Evolutionary conservation across 2,888 invertebrate species (phyloP).

Genomic region (Odontothrips loti): DNA sequence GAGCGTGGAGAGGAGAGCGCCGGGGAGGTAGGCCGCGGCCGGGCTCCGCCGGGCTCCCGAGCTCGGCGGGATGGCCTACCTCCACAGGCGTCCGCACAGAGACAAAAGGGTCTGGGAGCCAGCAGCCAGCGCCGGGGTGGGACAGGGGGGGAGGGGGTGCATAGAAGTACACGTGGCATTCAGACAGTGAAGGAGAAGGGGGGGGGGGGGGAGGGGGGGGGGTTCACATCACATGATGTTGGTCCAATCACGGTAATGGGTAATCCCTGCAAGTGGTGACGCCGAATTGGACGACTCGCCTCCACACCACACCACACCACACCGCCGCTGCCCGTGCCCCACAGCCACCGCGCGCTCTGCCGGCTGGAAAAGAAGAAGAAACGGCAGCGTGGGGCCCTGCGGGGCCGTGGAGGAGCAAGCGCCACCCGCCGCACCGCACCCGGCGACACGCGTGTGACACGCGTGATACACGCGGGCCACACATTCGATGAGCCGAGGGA

Average conservation of each 20-base stretch:
- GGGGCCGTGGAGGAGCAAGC: neutral
- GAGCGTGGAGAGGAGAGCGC: neutral
- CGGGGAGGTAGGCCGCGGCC: too few relatives aligned
- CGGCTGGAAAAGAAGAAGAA: neutral
- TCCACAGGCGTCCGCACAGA: too few relatives aligned
- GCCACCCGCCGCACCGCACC: too few relatives aligned
- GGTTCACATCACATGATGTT: slow-evolving; percentile 18
- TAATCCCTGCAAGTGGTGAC: slow-evolving; percentile 23
- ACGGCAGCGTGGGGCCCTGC: neutral
- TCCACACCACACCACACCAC: neutral
- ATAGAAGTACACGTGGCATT: too few relatives aligned
- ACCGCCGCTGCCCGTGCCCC: neutral
- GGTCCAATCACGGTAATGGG: slow-evolving; percentile 16
- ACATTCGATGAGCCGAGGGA: neutral
- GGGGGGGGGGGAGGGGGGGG: neutral
- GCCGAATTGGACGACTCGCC: neutral
- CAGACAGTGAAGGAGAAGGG: neutral
- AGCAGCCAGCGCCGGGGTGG: neutral
- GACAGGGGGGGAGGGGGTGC: neutral
- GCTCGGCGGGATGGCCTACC: too few relatives aligned
- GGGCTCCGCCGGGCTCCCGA: too few relatives aligned
- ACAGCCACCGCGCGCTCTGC: too few relatives aligned
- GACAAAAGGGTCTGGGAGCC: neutral
- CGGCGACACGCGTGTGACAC: too few relatives aligned
- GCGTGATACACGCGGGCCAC: neutral